Evolutionary conservation across 2,797 vertebrate genomes (phyloP), one percentile per base, ranked within the genome.

Genomic region (Antrozous pallidus): DNA sequence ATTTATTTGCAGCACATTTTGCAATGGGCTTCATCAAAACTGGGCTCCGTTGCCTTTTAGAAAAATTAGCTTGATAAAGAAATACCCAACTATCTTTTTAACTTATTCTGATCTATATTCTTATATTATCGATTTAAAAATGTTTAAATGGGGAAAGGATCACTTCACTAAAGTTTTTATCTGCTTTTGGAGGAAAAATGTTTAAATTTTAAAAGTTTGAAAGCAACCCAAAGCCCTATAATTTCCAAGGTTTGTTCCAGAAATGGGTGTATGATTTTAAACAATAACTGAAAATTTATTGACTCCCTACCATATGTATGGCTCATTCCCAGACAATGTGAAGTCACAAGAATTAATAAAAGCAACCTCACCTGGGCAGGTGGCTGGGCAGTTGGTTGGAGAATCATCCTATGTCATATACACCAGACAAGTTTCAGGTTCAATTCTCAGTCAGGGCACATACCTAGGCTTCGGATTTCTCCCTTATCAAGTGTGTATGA

Each of bases 191-290:
- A 49, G 61, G 67, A 70, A 69, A 95, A 61, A 65, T 65, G 20
- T 90, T 86, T 85, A 88, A 85, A 93, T n/a, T 70, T 65, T 80
- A 26, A 82, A 94, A 47, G 18, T 69, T 49, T 87, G 65, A 28
- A 77, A 94, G 69, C 38, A 81, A 42, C 8, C 56, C 24, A 49
- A 82, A 88, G 8, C 16, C 33, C n/a, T 75, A 7, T 88, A 47
- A 78, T 56, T 65, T 42, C 28, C 67, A 82, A 90, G 8, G 0
- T 82, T 77, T 94, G 45, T 94, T 47, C 20, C n/a, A 95, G 47
- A 79, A 92, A 90, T 83, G 42, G 20, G 22, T 56, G 67, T 83
- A 2, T 54, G 69, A 67, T 80, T 75, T 47, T 79, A 90, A 91
- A 31, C 13, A 79, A 87, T 58, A 45, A 61, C 8, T 91, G 4